These are phyloP conservation scores for Latrodectus hesperus DNA, from an alignment of 2,888 invertebrate species.

Conservation along the genomic window DNA sequence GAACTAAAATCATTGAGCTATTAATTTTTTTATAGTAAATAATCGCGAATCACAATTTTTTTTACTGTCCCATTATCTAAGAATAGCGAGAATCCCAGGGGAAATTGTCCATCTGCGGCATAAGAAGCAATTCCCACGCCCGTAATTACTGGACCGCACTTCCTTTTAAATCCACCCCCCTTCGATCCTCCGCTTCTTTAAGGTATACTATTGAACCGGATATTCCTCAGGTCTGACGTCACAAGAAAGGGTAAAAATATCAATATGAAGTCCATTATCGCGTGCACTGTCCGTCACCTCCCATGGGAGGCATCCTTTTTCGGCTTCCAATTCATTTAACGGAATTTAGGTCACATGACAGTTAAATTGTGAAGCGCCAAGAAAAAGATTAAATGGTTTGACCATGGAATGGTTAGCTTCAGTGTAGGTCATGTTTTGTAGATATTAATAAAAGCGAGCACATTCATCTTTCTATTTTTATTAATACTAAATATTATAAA, in stretches of 20 bases:
- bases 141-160: constrained; percentile 33
- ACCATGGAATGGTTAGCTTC: background rate
- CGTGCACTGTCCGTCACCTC: constrained; percentile 18
- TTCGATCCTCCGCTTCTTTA: constrained; percentile 10
- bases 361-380: background rate
- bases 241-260: background rate
- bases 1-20: no score
- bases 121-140: background rate
- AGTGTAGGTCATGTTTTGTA: background rate
- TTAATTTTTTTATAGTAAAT: no score
- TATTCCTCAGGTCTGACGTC: background rate
- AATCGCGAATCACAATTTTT: no score
- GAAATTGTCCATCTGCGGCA: background rate
- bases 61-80: no score
- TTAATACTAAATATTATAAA: no score
- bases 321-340: constrained; percentile 9
- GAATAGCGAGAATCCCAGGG: no score
- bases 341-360: constrained; percentile 30
- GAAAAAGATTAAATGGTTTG: background rate
- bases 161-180: constrained; percentile 13
- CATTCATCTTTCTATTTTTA: no score
- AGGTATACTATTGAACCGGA: background rate
- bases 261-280: background rate
- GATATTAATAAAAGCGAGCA: no score
- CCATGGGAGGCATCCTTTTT: background rate